Evolutionary conservation across 2,113 vertebrate species (phyloP), one percentile per base, ranked within the genome.

Genomic region (Myanophis thanlyinensis): DNA sequence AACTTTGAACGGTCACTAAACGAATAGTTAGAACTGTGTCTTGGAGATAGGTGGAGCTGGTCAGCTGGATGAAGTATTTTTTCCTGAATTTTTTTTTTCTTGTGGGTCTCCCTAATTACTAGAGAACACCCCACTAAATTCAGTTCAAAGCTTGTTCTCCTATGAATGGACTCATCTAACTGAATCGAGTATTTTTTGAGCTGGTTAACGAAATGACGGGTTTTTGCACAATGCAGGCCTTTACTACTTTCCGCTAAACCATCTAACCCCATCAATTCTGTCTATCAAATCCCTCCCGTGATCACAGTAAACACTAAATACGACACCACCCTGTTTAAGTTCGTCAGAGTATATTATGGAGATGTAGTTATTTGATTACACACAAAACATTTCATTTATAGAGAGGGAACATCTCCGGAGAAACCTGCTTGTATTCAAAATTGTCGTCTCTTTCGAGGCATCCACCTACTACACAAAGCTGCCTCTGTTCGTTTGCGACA

Each of bases 391-490:
- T 94, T 89, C 89, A 73, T 89, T 90, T 0, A 0, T 56, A 91
- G 44, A 80, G 93, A 89, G 93, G 93, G 53, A 5, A 3, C 22
- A 27, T 92, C 93, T 53, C 51, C 53, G 91, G 92, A 89, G 89
- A 89, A 89, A 53, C 47, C 10, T 85, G 3, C 7, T 93, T 49
- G 56, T 47, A 22, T 0, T 18, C 73, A 91, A 94, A 51, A 18
- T 52, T 20, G 80, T 13, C 30, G 2, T 2, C 92, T 23, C 30
- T 84, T 93, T 27, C 23, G 46, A 12, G 49, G 52, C 12, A 25
- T 47, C 23, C 9, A 46, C 2, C 40, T 30, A 44, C 40, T 30
- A 44, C 23, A 15, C 20, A 89, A 27, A 7, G 52, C 4, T 15
- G 8, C 47, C 30, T 22, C 25, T 54, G 20, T 53, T 22, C 0